Conservation (phyloP, 2,113 vertebrate species). For the Cyprinodon brontotheroides region DNA sequence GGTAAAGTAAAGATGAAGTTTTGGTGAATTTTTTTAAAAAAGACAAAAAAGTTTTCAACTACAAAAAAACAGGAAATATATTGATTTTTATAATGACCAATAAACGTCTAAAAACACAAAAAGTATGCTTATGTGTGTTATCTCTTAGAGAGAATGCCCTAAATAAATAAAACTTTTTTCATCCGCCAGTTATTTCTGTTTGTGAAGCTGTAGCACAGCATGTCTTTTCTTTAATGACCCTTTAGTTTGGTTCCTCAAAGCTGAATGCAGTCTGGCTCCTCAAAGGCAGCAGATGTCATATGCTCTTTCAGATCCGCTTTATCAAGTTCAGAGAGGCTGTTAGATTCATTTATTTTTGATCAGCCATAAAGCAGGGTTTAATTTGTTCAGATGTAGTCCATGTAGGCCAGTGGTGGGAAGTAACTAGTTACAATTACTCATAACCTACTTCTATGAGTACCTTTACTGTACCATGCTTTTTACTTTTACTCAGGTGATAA, state of each 20-base stretch:
- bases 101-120: constrained; percentile 38
- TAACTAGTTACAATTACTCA: too few species aligned
- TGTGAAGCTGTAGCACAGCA: constrained; percentile 39
- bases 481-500: too few species aligned
- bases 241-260: constrained; percentile 62
- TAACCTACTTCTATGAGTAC: too few species aligned
- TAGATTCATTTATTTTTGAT: constrained; percentile 8
- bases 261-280: constrained; percentile 38
- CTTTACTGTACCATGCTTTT: too few species aligned
- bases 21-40: constrained; percentile 27
- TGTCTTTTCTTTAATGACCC: constrained; percentile 52
- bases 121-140: constrained; percentile 31
- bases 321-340: constrained; percentile 18
- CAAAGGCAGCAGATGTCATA: constrained; percentile 57
- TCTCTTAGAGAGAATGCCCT: constrained; percentile 20
- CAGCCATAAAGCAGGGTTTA: not conserved
- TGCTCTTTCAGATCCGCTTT: constrained; percentile 9
- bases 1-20: constrained; percentile 39
- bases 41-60: constrained; percentile 36
- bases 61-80: constrained; percentile 25
- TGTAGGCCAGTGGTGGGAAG: too few species aligned
- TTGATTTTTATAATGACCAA: constrained; percentile 25
- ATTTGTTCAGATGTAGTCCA: not conserved
- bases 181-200: constrained; percentile 29
- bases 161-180: constrained; percentile 54